Conservation (phyloP, 2,888 invertebrate species). For the Pollenia griseotomentosa region DNA sequence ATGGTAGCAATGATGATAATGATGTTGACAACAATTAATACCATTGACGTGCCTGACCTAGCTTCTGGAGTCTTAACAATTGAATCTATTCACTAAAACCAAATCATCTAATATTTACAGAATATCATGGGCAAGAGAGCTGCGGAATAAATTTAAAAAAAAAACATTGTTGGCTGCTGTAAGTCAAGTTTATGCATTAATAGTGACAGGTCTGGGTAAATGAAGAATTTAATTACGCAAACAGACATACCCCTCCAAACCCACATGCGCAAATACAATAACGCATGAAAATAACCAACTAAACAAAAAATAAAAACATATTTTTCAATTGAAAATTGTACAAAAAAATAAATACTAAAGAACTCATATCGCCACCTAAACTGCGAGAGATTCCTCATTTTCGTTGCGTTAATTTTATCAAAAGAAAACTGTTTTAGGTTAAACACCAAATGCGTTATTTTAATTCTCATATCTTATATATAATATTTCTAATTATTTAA, state of each 20-base stretch:
- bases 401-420: too few species aligned
- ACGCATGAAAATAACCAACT: not conserved
- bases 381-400: too few species aligned
- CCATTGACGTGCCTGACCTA: constrained; percentile 51
- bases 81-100: constrained; percentile 37
- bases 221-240: constrained; percentile 22
- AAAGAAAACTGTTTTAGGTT: too few species aligned
- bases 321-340: constrained; percentile 5
- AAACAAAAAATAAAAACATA: not conserved
- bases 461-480: too few species aligned
- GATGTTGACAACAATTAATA: constrained; percentile 35
- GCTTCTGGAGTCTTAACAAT: constrained; percentile 51
- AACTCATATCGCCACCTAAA: too few species aligned
- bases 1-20: not conserved
- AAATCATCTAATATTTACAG: constrained; percentile 19
- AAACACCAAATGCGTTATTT: too few species aligned
- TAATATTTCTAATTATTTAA: too few species aligned
- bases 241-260: not conserved
- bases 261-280: not conserved
- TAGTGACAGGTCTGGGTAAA: constrained; percentile 43
- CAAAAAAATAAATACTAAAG: not conserved
- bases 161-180: constrained; percentile 1
- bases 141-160: not conserved
- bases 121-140: constrained; percentile 18
- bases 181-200: constrained; percentile 46